These are phyloP conservation scores for Schizotus pectinicornis DNA, from an alignment of 2,888 invertebrate genomes.

Conservation along the genomic window DNA sequence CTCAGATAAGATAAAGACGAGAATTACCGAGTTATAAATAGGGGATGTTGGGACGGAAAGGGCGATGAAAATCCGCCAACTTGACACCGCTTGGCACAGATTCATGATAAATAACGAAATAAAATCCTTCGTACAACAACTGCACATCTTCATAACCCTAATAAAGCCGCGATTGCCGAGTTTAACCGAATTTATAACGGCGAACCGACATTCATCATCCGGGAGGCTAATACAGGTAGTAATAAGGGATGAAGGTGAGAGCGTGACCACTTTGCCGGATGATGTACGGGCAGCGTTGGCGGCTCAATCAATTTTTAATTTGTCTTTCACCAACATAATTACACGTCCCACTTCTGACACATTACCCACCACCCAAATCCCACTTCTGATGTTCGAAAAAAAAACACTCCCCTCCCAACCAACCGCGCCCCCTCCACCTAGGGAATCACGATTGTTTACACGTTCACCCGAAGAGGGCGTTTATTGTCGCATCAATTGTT, in stretches of 20 bases:
- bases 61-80: conserved; percentile 11
- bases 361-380: too few relatives aligned
- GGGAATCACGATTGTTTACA: conserved; percentile 37
- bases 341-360: too few relatives aligned
- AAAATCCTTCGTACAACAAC: conserved; percentile 5
- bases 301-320: too few relatives aligned
- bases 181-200: conserved; percentile 23
- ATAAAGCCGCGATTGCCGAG: too few relatives aligned
- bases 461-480: conserved; percentile 32
- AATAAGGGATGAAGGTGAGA: too few relatives aligned
- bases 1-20: conserved; percentile 34
- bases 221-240: too few relatives aligned
- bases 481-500: conserved; percentile 33
- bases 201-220: conserved; percentile 32
- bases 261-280: too few relatives aligned
- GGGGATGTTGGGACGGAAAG: not conserved
- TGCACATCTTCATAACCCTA: not conserved
- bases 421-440: conserved; percentile 13
- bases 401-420: not conserved
- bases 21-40: not conserved
- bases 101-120: conserved; percentile 30
- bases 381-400: too few relatives aligned
- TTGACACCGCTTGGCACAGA: conserved; percentile 35
- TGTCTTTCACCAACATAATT: too few relatives aligned
- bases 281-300: too few relatives aligned